These are phyloP conservation scores for Psix sp. DNA, from an alignment of 1,140 invertebrate genomes.

Conservation along the genomic window DNA sequence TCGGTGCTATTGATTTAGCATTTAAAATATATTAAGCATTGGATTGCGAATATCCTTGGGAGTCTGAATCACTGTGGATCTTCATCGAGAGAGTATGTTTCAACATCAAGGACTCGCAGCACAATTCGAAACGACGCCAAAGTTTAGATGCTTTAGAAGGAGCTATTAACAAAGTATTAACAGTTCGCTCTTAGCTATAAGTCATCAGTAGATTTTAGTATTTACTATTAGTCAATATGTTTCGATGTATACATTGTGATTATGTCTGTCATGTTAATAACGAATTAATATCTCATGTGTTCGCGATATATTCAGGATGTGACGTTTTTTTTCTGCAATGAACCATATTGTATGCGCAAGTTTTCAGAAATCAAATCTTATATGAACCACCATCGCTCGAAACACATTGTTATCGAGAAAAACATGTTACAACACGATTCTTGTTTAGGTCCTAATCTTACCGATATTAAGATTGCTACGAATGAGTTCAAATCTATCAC, in stretches of 20 bases:
- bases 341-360: neutral
- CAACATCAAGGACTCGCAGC: neutral
- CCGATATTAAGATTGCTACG: neutral
- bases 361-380: conserved; percentile 1
- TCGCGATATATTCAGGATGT: neutral
- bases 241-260: neutral
- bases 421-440: neutral
- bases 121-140: neutral
- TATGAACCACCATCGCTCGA: neutral
- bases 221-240: neutral
- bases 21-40: neutral
- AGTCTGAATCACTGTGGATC: neutral
- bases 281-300: neutral
- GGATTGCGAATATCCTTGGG: neutral
- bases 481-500: neutral
- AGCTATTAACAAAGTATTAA: neutral
- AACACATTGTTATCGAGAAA: neutral
- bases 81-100: neutral
- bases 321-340: neutral
- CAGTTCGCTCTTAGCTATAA: neutral
- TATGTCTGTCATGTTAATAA: neutral
- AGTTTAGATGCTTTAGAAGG: neutral
- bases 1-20: conserved; percentile 1
- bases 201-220: neutral
- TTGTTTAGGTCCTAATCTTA: no score